These are phyloP conservation scores for Actias luna DNA, from an alignment of 2,888 invertebrate genomes.

Conservation along the genomic window DNA sequence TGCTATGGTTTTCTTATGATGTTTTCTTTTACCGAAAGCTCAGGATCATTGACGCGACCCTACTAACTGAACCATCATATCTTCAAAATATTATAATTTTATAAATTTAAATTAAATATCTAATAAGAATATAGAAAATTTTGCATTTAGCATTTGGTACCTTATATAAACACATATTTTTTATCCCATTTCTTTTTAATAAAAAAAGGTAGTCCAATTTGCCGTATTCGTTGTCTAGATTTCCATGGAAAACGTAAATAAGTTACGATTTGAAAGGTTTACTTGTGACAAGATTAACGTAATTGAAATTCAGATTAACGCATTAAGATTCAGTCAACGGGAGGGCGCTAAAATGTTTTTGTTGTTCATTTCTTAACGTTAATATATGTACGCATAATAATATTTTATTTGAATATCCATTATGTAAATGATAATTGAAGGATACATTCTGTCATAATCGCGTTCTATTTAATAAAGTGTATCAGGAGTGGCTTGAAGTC, in stretches of 20 bases:
- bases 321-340: slow-evolving; percentile 49
- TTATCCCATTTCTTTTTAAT: background rate
- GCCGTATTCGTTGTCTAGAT: slow-evolving; percentile 3
- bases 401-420: slow-evolving; percentile 3
- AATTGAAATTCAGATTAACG: slow-evolving; percentile 59
- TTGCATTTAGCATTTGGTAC: background rate
- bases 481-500: too few species aligned
- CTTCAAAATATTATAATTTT: too few species aligned
- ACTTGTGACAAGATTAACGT: slow-evolving; percentile 37
- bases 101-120: background rate
- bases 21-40: too few species aligned
- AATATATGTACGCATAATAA: background rate
- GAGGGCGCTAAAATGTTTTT: slow-evolving; percentile 56
- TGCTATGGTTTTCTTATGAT: too few species aligned
- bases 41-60: too few species aligned
- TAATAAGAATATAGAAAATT: background rate
- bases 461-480: background rate
- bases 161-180: background rate
- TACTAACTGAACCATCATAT: too few species aligned
- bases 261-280: slow-evolving; percentile 34
- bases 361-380: slow-evolving; percentile 37
- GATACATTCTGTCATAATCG: background rate
- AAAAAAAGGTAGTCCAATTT: background rate
- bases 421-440: slow-evolving; percentile 8
- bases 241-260: slow-evolving; percentile 12